Evolutionary conservation across 2,888 invertebrate genomes (phyloP), one percentile per base, ranked within the genome.

Genomic region (Ennomos fuscantarius): DNA sequence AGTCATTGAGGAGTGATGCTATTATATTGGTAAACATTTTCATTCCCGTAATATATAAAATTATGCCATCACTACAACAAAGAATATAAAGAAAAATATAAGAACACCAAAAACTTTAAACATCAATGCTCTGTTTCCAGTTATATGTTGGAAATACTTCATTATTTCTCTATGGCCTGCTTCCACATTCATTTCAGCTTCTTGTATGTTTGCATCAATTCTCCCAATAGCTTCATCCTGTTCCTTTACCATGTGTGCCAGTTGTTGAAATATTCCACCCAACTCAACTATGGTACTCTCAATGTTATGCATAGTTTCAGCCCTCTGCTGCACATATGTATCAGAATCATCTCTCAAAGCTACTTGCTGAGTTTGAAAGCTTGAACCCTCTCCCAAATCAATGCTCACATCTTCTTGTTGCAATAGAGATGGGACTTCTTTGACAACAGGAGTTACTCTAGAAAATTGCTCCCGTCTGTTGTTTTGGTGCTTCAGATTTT

Each of bases 301-400:
- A 78, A 99, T 99, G 82, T 97, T 99, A 86, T 99, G 98, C 99
- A 99, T 99, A 0, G 99, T 98, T 84, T 99, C 98, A 37, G 98
- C 98, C 73, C 99, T 94, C 76, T 96, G 96, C 76, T 97, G 97
- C 39, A 99, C 94, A 90, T 99, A 99, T 45, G 96, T 94, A 78
- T 99, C 98, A 47, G 96, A 95, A 84, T 97, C 96, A 87, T 98
- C 97, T 76, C 97, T 95, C 73, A 97, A 92, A 43, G 96, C 93
- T 69, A 96, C 91, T 70, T 97, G 95, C 74, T 96, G 82, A 89
- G 93, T 73, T 73, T 86, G 81, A 61, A 78, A 87, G 84, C 63
- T 89, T 71, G 72, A 74, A 15, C 92, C 86, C 59, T 94, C 94
- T 51, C 96, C 97, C 89, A 99, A 94, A 81, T 98, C 97, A 82